Base-by-base conservation (phyloP, 2,113 vertebrate species). In the Cepphus grylle region DNA sequence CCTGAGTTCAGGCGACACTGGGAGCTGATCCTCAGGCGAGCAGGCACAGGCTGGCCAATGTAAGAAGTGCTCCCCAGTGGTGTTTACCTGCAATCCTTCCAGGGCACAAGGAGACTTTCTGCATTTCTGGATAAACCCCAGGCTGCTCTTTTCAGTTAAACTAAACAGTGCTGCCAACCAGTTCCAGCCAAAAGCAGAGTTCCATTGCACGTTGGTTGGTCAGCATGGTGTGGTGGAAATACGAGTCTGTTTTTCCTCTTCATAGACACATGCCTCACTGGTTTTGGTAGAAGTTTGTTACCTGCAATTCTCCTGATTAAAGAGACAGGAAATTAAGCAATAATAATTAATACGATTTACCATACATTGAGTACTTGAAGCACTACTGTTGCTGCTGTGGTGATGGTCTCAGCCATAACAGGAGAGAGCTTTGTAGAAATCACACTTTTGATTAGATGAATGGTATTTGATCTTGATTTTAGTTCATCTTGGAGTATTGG, bases 61-160 rank as follows among this genome's bases (percentile, higher is more conserved):
- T 23, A 13, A 73, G 47, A 7, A 18, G 30, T 50, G 32, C 21
- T 81, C 29, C 49, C 21, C 0, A 0, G 8, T 10, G 29, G 40
- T 16, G 10, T 43, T 67, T 23, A 36, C 38, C 73, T 42, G 18
- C n/a, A 23, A 7, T 12, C 26, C 23, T 14, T 5, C 16, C 49
- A 40, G 55, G 42, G 32, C 45, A 23, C 0, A 1, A 69, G 53
- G 55, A 83, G 8, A 67, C 20, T 55, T 62, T 20, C 40, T 71
- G 56, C 34, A 40, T 63, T 90, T 58, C 62, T 45, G 49, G 21
- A 26, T 62, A 36, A 67, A 72, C 45, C 19, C n/a, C 20, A 17
- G 59, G 26, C 26, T 67, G 40, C 26, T 43, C 34, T 43, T 91
- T 63, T 43, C 47, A 56, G 25, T n/a, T n/a, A 27, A 56, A 42